A percentile compares a stretch with the other conserved stretches of the same genome.
phyloP scores from a whole-genome alignment of 1,140 invertebrate genomes.

The Rhagoletis zephyria region DNA sequence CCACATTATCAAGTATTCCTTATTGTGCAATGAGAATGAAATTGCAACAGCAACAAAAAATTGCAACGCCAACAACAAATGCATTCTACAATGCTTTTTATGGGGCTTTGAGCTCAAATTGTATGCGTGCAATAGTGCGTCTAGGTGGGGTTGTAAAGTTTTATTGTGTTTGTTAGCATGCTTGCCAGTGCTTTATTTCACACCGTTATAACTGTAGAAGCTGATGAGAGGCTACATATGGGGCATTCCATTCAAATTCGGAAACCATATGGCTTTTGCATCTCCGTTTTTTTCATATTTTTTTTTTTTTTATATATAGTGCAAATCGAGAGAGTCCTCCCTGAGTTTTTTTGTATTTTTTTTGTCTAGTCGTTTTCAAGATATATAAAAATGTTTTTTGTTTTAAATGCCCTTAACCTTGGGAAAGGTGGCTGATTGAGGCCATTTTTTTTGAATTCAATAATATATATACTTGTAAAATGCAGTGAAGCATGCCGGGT shows the following conservation, averaged over 20 bases:
- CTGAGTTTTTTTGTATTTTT: too few species aligned
- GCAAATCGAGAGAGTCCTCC: not conserved
- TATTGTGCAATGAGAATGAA: conserved; percentile 38
- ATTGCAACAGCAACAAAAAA: conserved; percentile 22
- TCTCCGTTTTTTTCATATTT: too few species aligned
- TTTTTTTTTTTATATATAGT: not conserved
- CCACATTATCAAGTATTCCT: conserved; percentile 16
- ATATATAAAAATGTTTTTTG: too few species aligned
- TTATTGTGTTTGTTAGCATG: not conserved
- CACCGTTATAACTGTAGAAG: not conserved
- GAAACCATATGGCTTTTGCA: not conserved
- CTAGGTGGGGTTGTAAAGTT: conserved; percentile 32
- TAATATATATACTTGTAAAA: too few species aligned
- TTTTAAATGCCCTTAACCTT: too few species aligned
- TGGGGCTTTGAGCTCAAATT: not conserved
- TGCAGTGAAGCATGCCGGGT: too few species aligned
- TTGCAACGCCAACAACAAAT: not conserved
- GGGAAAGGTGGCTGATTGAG: too few species aligned
- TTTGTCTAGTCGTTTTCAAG: too few species aligned
- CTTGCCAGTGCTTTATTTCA: not conserved
- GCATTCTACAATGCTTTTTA: not conserved
- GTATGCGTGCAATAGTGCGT: not conserved
- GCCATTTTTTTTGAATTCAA: too few species aligned
- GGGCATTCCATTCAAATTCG: not conserved
- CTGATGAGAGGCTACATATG: not conserved